A percentile compares a stretch with the other conserved stretches of the same genome.
Evolutionary conservation across 2,113 vertebrate genomes (phyloP).

Genomic region (Gymnorhina tibicen): DNA sequence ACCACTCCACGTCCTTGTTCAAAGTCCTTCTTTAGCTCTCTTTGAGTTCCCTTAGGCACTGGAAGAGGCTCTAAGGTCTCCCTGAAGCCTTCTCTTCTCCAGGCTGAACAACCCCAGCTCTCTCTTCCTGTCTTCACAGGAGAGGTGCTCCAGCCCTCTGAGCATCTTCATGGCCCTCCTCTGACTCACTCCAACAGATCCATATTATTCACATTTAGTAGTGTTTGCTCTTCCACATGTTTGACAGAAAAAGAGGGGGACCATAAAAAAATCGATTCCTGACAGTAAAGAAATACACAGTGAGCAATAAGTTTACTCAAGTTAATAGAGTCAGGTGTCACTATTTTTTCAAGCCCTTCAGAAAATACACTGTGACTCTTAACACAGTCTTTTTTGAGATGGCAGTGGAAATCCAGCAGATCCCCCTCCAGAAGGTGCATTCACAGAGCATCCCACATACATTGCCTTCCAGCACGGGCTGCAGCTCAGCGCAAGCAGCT

Average conservation of each 20-base stretch:
- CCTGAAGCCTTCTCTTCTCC: not conserved
- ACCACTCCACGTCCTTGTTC: not conserved
- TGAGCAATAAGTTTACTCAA: not conserved
- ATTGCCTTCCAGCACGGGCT: not conserved
- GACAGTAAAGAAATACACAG: not conserved
- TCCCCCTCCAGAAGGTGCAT: not conserved
- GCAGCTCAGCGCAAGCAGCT: not conserved
- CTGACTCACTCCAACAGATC: not conserved
- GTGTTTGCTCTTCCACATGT: not conserved
- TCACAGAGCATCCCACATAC: not conserved
- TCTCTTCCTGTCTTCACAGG: not conserved
- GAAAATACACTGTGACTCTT: not conserved
- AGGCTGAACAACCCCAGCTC: not conserved
- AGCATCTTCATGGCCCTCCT: not conserved
- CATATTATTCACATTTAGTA: not conserved
- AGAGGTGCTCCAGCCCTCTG: not conserved
- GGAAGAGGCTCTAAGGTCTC: not conserved
- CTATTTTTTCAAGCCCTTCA: not conserved
- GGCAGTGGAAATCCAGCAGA: not conserved
- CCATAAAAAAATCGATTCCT: not conserved
- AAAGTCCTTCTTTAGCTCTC: not conserved
- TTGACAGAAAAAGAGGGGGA: not conserved
- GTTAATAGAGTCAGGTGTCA: not conserved
- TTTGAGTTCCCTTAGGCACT: not conserved
- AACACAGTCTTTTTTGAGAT: not conserved